phyloP scores from a whole-genome alignment of 92 coral and sea anemone species.

The Palythoa grandiflora region DNA sequence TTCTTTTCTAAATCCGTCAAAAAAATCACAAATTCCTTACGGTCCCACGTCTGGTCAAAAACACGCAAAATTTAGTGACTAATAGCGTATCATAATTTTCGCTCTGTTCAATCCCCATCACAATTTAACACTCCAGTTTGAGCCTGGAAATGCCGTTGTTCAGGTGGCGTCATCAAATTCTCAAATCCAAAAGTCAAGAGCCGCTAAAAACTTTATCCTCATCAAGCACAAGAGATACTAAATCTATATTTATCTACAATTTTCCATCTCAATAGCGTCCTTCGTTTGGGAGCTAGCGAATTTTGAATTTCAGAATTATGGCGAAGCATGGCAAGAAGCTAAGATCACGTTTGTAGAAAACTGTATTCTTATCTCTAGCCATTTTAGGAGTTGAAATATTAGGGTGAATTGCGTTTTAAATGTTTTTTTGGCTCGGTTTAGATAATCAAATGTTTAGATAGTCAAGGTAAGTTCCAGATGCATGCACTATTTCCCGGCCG shows the following conservation, averaged over 20 bases:
- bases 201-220: neutral
- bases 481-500: no score
- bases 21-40: no score
- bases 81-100: no score
- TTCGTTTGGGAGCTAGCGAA: neutral
- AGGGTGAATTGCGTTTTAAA: neutral
- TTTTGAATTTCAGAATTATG: neutral
- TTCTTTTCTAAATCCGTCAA: no score
- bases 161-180: no score
- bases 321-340: neutral
- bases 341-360: neutral
- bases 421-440: neutral
- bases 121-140: no score
- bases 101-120: no score
- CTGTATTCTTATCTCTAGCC: neutral
- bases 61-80: no score
- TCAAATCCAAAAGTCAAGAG: neutral
- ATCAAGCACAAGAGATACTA: neutral
- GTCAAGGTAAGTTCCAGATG: neutral
- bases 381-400: neutral
- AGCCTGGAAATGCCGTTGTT: no score
- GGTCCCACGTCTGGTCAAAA: no score
- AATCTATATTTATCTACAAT: neutral
- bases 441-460: neutral
- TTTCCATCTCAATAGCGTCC: slow-evolving; percentile 3